A percentile compares a stretch with the other conserved stretches of the same genome.
Evolutionary conservation across 2,888 invertebrate genomes (phyloP).

Genomic region (Ashinkailepas kermadecensis): DNA sequence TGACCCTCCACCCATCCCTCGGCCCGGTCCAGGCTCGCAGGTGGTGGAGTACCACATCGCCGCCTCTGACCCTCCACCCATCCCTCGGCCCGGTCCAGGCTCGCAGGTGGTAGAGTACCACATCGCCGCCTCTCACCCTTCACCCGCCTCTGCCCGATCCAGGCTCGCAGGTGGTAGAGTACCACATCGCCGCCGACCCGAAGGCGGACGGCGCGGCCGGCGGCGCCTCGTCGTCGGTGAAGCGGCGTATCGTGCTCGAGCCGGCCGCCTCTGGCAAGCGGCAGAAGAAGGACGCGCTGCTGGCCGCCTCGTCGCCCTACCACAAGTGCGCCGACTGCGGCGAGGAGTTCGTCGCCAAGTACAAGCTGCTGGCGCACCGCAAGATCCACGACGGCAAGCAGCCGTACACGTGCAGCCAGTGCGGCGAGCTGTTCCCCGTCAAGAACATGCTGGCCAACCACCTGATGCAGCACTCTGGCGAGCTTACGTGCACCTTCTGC

Average conservation of each 20-base stretch:
- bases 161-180: neutral
- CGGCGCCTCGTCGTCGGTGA: neutral
- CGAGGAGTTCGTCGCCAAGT: constrained; percentile 18
- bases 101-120: constrained; percentile 4
- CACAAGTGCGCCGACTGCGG: constrained; percentile 17
- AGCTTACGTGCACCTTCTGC: constrained; percentile 5
- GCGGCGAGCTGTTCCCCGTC: constrained; percentile 13
- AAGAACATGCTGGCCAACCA: constrained; percentile 22
- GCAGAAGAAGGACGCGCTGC: neutral
- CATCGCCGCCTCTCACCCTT: neutral
- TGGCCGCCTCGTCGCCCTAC: neutral
- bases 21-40: neutral
- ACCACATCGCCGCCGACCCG: neutral
- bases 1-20: no score
- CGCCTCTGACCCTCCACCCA: no score
- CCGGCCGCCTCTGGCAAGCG: neutral
- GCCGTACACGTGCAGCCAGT: constrained; percentile 12
- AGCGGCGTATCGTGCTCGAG: neutral
- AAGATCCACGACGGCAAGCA: constrained; percentile 16
- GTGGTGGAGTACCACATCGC: no score
- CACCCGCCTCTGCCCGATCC: no score
- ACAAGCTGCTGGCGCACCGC: constrained; percentile 6
- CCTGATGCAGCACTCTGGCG: constrained; percentile 16
- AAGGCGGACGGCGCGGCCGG: neutral
- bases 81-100: neutral